A percentile compares a stretch with the other conserved stretches of the same genome.
Evolutionary conservation across 2,888 invertebrate genomes (phyloP).

Genomic region (Abrostola tripartita): DNA sequence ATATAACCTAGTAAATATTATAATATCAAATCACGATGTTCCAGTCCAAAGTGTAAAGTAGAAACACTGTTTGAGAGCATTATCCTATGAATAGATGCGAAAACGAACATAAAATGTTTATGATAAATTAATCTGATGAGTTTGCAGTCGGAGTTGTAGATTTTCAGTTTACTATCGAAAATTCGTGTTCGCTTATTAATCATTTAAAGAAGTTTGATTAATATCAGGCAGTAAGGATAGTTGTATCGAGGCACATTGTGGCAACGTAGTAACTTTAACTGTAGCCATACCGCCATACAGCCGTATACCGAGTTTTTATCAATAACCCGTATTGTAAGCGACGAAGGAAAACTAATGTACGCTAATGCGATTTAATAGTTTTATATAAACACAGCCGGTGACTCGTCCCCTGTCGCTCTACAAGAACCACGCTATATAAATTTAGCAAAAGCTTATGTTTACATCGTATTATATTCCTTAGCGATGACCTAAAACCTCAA

Average conservation of each 20-base stretch:
- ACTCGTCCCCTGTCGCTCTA: constrained; percentile 36
- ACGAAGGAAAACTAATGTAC: constrained; percentile 26
- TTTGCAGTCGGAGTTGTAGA: background rate
- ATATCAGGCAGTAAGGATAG: background rate
- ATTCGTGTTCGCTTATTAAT: background rate
- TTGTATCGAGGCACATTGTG: background rate
- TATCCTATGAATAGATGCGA: background rate
- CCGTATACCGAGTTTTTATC: background rate
- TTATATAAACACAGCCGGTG: constrained; percentile 36
- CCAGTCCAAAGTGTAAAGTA: too few relatives aligned
- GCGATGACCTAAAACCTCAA: constrained; percentile 36
- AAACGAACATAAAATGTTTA: background rate
- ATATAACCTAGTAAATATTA: too few relatives aligned
- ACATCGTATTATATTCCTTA: constrained; percentile 37
- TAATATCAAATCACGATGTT: too few relatives aligned
- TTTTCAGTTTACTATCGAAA: background rate
- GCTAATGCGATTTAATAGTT: constrained; percentile 39
- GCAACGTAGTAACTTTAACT: background rate
- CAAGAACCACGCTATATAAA: constrained; percentile 34
- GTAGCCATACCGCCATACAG: background rate
- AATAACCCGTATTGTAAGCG: background rate
- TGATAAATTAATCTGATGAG: background rate
- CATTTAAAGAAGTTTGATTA: constrained; percentile 1
- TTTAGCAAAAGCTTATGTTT: constrained; percentile 39
- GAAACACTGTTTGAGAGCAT: too few relatives aligned